Conservation (phyloP, 2,888 invertebrate species). For the Stenichneumon culpator region DNA sequence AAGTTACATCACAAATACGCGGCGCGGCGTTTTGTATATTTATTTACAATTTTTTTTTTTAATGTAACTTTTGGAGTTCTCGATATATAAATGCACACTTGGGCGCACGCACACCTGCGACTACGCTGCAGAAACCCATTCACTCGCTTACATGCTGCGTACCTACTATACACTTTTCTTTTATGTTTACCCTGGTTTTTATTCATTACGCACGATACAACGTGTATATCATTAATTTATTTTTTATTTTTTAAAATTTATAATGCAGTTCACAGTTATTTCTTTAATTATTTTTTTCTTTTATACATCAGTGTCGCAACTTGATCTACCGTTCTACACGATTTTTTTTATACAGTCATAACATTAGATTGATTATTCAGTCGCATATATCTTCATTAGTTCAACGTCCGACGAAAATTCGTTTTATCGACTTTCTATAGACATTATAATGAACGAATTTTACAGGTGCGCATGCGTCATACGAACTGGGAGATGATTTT, state of each 20-base stretch:
- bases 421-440: constrained; percentile 41
- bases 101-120: constrained; percentile 48
- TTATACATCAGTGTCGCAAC: constrained; percentile 34
- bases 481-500: background rate
- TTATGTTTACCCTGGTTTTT: constrained; percentile 78
- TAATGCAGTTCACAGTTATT: constrained; percentile 30
- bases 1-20: constrained; percentile 11
- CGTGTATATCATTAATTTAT: constrained; percentile 49
- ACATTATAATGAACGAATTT: constrained; percentile 20
- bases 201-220: constrained; percentile 69
- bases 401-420: constrained; percentile 41
- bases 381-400: constrained; percentile 73
- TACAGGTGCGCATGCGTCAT: constrained; percentile 15
- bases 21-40: constrained; percentile 8
- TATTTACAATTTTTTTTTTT: constrained; percentile 53
- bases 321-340: constrained; percentile 18
- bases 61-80: constrained; percentile 45
- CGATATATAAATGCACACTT: constrained; percentile 42
- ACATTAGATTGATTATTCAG: constrained; percentile 78
- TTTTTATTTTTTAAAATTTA: constrained; percentile 16
- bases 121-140: constrained; percentile 33
- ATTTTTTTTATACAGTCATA: constrained; percentile 66
- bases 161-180: constrained; percentile 23
- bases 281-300: constrained; percentile 24
- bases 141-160: constrained; percentile 26